Percentiles rank a stretch among this genome's conserved stretches.
Conservation (phyloP, 2,797 vertebrate species). For the Echiichthys vipera region DNA sequence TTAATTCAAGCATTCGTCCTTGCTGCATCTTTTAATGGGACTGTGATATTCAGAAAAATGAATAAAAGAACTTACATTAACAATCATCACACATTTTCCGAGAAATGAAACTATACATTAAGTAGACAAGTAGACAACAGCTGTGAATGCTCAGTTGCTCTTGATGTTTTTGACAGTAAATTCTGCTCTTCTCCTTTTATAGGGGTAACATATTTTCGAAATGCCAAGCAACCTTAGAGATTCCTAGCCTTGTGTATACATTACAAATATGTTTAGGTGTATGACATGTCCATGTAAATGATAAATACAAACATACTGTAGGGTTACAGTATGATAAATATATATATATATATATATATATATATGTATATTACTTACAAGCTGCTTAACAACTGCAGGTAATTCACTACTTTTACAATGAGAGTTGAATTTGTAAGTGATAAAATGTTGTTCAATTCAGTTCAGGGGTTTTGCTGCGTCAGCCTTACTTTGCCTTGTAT, state of each 20-base stretch:
- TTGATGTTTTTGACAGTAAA: neutral
- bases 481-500: neutral
- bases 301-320: no score
- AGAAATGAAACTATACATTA: neutral
- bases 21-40: conserved; percentile 5
- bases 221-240: neutral
- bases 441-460: neutral
- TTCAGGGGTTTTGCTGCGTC: neutral
- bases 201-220: conserved; percentile 5
- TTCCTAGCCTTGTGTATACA: neutral
- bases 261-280: neutral
- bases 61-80: conserved; percentile 5
- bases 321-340: no score
- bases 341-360: no score
- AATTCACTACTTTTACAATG: neutral
- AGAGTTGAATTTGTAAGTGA: neutral
- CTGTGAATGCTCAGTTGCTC: neutral
- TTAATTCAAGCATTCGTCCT: conserved; percentile 4
- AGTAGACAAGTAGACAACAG: neutral
- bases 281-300: no score
- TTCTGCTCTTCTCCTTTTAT: conserved; percentile 16
- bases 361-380: neutral
- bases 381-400: neutral
- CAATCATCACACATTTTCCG: neutral
- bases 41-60: conserved; percentile 2